These are phyloP conservation scores for Smutsia temminckii DNA, from an alignment of 2,797 vertebrate species.

Conservation along the genomic window DNA sequence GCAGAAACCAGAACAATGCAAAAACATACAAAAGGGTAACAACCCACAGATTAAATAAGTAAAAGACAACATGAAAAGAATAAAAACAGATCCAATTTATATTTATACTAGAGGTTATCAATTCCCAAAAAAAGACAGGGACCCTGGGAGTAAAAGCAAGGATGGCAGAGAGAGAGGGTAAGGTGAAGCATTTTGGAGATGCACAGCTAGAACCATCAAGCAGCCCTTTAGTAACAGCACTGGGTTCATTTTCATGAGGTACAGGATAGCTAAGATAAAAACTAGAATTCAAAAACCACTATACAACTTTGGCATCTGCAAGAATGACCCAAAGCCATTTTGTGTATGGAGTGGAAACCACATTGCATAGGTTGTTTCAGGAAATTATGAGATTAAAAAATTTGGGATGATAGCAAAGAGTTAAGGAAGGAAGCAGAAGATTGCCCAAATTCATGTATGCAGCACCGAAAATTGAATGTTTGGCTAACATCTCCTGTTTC, in stretches of 20 bases:
- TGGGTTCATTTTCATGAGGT: not conserved
- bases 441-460: conserved; percentile 32
- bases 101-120: not conserved
- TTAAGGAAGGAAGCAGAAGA: conserved; percentile 42
- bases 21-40: not conserved
- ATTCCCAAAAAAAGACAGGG: not conserved
- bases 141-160: not conserved
- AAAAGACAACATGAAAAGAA: not conserved
- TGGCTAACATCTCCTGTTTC: conserved; percentile 42
- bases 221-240: not conserved
- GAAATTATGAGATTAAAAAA: conserved; percentile 11
- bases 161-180: not conserved
- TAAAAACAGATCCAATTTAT: not conserved
- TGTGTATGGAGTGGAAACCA: not conserved
- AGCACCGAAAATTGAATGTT: conserved; percentile 38
- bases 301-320: not conserved
- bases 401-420: not conserved
- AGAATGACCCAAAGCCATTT: not conserved
- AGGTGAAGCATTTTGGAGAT: not conserved
- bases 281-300: not conserved
- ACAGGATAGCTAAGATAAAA: not conserved
- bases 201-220: not conserved
- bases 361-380: not conserved
- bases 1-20: not conserved
- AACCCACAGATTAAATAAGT: conserved; percentile 2